A percentile compares a stretch with the other conserved stretches of the same genome.
phyloP scores from a whole-genome alignment of 2,797 vertebrate genomes.

The Crenichthys baileyi region DNA sequence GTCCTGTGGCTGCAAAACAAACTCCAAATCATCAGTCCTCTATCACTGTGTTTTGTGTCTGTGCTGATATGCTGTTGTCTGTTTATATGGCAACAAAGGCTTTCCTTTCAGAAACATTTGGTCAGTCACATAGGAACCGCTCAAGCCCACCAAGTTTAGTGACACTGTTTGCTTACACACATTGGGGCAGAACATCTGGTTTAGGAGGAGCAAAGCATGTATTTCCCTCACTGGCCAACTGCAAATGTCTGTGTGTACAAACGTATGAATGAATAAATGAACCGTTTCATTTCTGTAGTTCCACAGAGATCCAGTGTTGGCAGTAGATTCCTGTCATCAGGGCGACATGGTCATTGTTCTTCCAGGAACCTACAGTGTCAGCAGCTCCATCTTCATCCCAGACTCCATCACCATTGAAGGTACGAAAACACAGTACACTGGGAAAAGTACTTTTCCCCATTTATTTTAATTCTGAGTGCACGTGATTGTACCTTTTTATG shows the following conservation, averaged over 20 bases:
- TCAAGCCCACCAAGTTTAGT: too few species aligned
- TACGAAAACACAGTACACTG: conserved; percentile 34
- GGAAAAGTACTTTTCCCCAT: not conserved
- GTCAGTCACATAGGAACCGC: not conserved
- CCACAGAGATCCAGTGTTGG: conserved; percentile 45
- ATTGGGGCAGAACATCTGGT: not conserved
- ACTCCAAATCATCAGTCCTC: not conserved
- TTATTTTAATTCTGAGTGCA: not conserved
- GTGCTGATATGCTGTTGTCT: not conserved
- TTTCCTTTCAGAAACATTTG: too few species aligned
- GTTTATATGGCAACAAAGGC: too few species aligned
- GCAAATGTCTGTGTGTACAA: not conserved
- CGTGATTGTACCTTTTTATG: not conserved
- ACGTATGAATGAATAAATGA: not conserved
- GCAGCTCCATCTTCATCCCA: conserved; percentile 82
- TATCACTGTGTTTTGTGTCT: not conserved
- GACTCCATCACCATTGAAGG: conserved; percentile 90
- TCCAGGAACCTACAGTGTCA: conserved; percentile 85
- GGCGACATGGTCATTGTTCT: conserved; percentile 87
- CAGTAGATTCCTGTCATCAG: conserved; percentile 72
- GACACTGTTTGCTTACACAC: not conserved
- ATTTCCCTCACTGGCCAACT: too few species aligned
- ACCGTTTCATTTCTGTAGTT: conserved; percentile 23
- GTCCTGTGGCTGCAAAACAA: too few species aligned
- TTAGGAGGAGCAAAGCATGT: not conserved